A percentile compares a stretch with the other conserved stretches of the same genome.
Evolutionary conservation across 2,113 vertebrate genomes (phyloP).

Genomic region (Anarhynchus alexandrinus): DNA sequence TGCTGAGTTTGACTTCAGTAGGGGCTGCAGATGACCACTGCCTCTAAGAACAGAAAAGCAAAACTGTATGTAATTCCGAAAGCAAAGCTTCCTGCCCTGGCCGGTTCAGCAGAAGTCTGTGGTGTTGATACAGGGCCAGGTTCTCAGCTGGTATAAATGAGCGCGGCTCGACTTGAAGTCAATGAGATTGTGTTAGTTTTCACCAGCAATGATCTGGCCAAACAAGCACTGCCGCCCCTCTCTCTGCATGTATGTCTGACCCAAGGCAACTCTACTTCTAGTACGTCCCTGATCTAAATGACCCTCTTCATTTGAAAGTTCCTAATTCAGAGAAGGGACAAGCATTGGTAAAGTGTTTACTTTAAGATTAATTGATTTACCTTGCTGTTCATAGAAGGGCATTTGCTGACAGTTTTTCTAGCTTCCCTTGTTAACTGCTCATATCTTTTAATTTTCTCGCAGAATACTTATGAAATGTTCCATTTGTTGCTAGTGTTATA

Average conservation of each 20-base stretch:
- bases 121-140: neutral
- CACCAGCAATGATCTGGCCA: constrained; percentile 11
- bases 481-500: neutral
- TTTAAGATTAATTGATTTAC: neutral
- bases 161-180: neutral
- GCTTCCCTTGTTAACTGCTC: neutral
- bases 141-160: constrained; percentile 17
- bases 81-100: neutral
- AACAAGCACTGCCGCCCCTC: neutral
- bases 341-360: neutral
- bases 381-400: neutral
- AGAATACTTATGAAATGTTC: constrained; percentile 3
- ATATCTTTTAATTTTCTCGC: neutral
- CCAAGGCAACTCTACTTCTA: neutral
- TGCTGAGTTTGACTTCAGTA: neutral
- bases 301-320: neutral
- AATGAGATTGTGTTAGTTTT: neutral
- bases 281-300: neutral
- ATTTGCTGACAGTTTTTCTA: neutral
- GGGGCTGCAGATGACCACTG: neutral
- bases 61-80: neutral
- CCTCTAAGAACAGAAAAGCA: neutral
- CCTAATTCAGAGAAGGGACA: neutral
- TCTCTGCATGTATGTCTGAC: neutral
- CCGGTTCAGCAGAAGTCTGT: neutral